These are phyloP conservation scores for Clamator glandarius DNA, from an alignment of 2,797 vertebrate species.

Conservation along the genomic window DNA sequence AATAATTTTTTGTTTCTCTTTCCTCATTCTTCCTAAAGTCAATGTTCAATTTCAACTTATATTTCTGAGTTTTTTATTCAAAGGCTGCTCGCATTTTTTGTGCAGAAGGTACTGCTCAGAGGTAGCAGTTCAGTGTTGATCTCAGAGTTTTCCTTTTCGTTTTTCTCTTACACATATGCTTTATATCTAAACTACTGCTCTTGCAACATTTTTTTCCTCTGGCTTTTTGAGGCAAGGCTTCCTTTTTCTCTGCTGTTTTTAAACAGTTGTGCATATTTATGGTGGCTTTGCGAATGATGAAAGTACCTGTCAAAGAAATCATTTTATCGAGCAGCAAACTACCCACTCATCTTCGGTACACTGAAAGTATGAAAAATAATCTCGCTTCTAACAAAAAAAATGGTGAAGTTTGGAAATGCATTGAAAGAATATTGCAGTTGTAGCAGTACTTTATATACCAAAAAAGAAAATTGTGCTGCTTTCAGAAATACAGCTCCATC, in stretches of 20 bases:
- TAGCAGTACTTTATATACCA: neutral
- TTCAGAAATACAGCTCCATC: neutral
- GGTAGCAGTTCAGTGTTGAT: neutral
- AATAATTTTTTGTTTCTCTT: neutral
- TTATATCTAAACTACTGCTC: neutral
- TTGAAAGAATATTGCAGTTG: neutral
- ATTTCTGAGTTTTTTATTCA: neutral
- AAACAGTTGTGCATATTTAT: neutral
- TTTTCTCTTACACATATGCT: neutral
- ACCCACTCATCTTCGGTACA: neutral
- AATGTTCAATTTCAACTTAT: neutral
- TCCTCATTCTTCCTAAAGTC: neutral
- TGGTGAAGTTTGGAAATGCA: neutral
- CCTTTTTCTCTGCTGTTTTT: neutral
- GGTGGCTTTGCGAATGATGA: neutral
- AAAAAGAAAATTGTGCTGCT: neutral
- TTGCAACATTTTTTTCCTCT: neutral
- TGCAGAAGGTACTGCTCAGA: neutral
- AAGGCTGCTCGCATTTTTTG: neutral
- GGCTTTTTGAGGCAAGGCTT: neutral
- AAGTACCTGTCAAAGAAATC: constrained; percentile 6
- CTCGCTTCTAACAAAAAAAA: neutral
- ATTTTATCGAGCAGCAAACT: neutral
- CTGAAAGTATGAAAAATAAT: neutral
- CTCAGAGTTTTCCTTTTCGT: neutral